Conservation (phyloP, 2,113 vertebrate genomes). For the Neoarius graeffei region DNA sequence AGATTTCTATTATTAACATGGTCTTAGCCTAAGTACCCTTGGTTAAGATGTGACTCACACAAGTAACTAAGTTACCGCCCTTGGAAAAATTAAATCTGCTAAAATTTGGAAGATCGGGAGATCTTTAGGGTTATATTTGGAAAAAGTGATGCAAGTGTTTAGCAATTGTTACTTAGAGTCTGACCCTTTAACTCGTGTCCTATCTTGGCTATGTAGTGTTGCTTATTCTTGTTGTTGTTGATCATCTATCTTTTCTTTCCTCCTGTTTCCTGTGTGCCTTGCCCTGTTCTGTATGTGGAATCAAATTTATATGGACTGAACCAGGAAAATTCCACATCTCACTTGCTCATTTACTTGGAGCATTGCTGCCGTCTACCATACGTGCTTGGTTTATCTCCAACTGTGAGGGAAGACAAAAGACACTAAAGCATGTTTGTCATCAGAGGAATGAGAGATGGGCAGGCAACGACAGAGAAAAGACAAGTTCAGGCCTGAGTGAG, state of each 20-base stretch:
- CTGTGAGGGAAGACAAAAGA: not conserved
- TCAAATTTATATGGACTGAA: not conserved
- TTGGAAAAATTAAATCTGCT: not conserved
- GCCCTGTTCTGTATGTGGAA: not conserved
- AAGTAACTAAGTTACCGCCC: not conserved
- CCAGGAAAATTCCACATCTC: not conserved
- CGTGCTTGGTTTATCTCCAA: not conserved
- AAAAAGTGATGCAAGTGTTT: not conserved
- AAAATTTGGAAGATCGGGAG: not conserved
- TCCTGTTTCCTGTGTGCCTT: not conserved
- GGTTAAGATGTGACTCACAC: not conserved
- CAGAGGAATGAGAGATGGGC: not conserved
- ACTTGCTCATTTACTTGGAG: not conserved
- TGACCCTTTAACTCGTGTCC: not conserved
- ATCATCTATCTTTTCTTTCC: too few species aligned
- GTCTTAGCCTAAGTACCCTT: not conserved
- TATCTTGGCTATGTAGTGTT: too few species aligned
- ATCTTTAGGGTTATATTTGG: not conserved
- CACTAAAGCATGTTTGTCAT: not conserved
- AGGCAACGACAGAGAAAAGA: not conserved
- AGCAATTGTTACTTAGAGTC: not conserved
- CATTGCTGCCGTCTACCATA: not conserved
- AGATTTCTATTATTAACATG: not conserved
- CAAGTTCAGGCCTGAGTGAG: slow-evolving; percentile 5
- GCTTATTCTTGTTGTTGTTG: too few species aligned